Evolutionary conservation across 2,797 vertebrate species (phyloP), one percentile per base, ranked within the genome.

Genomic region (Poecilia wingei): DNA sequence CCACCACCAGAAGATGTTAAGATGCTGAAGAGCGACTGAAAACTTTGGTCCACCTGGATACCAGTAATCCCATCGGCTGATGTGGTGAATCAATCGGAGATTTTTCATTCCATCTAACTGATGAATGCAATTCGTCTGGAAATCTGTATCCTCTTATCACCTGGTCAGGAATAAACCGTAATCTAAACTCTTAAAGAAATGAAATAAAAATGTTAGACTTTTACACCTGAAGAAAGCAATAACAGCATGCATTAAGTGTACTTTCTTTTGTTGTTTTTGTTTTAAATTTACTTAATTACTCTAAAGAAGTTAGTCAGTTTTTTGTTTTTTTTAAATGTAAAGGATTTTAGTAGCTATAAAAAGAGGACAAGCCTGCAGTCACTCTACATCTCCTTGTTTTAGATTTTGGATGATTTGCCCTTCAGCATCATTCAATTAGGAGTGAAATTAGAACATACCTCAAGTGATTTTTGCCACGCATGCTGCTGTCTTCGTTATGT

Each of bases 361-460:
- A 74, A 46, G n/a, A 28, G 16, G 18, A 46, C 4, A 14, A 3
- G 39, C 33, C 51, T 75, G 28, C 12, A 20, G 78, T 45, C 45
- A 66, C 7, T 4, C 71, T 13, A 7, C 16, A 31, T 72, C 45
- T 76, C 61, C 77, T 59, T 49, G 47, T 72, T 10, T 70, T 86
- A 72, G 2, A 80, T 74, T 75, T 72, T 43, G 1, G 10, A 10
- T 51, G 47, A 81, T 74, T 75, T 70, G 59, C 20, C 39, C 31
- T 39, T 39, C 36, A n/a, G 68, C 49, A 45, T 39, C 51, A 82
- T 36, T 89, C 47, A 39, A 77, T 70, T 68, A 68, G 9, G 36
- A 55, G 70, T 49, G 31, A 36, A 43, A 12, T 33, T 47, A 61
- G 43, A 33, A 14, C 20, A 46, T 33, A 25, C 16, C 43, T 46